Evolutionary conservation across 2,797 vertebrate species (phyloP).

Genomic region (Acanthornis magna): DNA sequence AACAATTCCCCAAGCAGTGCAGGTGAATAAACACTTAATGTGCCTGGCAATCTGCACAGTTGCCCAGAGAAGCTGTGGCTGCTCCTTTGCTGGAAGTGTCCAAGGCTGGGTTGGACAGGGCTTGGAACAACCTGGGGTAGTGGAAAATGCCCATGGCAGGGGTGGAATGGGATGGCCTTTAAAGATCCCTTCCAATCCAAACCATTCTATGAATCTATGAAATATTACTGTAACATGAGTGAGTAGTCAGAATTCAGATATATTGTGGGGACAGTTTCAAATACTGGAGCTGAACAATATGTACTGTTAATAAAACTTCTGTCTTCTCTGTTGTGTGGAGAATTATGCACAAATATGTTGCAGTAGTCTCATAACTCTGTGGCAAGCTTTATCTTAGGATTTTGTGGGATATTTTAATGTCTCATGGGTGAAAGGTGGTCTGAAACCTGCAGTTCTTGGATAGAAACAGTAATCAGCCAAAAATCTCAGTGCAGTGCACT

Average conservation of each 20-base stretch:
- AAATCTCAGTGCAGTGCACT: background rate
- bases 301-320: background rate
- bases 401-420: background rate
- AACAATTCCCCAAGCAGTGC: background rate
- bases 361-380: background rate
- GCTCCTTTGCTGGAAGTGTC: background rate
- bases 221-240: background rate
- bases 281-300: background rate
- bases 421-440: background rate
- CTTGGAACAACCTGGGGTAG: background rate
- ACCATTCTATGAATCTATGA: background rate
- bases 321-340: background rate
- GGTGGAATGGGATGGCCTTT: background rate
- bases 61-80: background rate
- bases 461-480: background rate
- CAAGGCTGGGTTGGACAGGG: rapidly evolving
- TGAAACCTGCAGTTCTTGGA: background rate
- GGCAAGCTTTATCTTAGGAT: background rate
- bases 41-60: background rate
- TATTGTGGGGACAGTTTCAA: background rate
- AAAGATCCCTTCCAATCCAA: background rate
- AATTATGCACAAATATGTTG: background rate
- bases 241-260: background rate
- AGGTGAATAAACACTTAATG: background rate
- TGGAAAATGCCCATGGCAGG: background rate